Conservation (phyloP, 2,113 vertebrate genomes). For the Globicephala melas region DNA sequence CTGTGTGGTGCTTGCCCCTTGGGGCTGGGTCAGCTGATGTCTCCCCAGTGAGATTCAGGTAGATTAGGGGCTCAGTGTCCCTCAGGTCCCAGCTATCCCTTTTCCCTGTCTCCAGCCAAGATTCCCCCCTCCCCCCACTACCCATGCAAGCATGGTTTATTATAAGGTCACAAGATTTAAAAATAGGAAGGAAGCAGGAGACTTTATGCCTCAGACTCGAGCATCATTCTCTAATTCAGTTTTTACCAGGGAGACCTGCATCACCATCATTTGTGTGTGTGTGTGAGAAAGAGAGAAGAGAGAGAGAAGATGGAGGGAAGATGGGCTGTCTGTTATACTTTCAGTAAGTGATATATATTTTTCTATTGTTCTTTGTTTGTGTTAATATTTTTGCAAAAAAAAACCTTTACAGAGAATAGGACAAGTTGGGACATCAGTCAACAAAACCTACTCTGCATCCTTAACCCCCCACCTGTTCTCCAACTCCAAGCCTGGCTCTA, state of each 20-base stretch:
- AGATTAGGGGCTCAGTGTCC: not conserved
- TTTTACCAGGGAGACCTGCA: not conserved
- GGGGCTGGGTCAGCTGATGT: not conserved
- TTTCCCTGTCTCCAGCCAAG: not conserved
- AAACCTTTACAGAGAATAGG: not conserved
- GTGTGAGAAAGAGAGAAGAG: not conserved
- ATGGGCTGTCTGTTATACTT: not conserved
- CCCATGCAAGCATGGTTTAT: not conserved
- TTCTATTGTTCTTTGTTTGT: not conserved
- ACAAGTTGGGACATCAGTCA: not conserved
- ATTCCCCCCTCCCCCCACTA: not conserved
- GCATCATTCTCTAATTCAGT: not conserved
- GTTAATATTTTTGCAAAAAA: not conserved
- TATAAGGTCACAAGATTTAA: not conserved
- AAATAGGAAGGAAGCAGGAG: not conserved
- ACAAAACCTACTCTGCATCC: not conserved
- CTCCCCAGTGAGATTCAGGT: not conserved
- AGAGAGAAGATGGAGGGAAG: not conserved
- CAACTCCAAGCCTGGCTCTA: accelerated
- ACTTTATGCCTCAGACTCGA: too few relatives aligned
- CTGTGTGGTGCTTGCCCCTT: not conserved
- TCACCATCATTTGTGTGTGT: not conserved
- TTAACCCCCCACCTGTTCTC: not conserved
- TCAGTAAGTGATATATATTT: not conserved
- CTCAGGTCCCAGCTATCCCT: not conserved